Conservation (phyloP, 2,888 invertebrate species). For the Dasypogon diadema region DNA sequence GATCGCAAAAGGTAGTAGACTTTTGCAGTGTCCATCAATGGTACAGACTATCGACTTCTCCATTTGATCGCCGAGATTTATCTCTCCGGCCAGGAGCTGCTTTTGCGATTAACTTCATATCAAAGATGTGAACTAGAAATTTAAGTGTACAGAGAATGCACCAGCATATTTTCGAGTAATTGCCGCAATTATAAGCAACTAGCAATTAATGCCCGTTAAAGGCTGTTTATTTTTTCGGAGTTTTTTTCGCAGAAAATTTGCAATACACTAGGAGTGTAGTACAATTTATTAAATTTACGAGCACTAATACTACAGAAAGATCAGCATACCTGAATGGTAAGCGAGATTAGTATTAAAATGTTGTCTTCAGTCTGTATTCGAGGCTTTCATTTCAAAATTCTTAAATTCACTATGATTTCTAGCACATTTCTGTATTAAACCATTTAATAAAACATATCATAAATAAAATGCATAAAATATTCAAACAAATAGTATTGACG, state of each 20-base stretch:
- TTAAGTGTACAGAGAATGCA: conserved; percentile 27
- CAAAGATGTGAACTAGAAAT: conserved; percentile 44
- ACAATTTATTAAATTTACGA: too few relatives aligned
- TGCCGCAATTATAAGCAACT: conserved; percentile 31
- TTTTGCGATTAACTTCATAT: conserved; percentile 31
- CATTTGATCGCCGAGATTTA: conserved; percentile 10
- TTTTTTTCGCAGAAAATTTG: neutral
- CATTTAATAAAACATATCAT: too few relatives aligned
- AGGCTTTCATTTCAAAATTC: too few relatives aligned
- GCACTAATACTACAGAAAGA: too few relatives aligned
- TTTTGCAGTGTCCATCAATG: conserved; percentile 19
- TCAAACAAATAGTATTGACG: too few relatives aligned
- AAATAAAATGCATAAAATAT: too few relatives aligned
- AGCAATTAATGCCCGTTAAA: conserved; percentile 29
- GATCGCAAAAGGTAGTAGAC: conserved; percentile 27
- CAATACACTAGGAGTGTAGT: too few relatives aligned
- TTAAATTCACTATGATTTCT: too few relatives aligned
- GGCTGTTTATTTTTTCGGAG: conserved; percentile 1
- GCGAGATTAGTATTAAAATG: too few relatives aligned
- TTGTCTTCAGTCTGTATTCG: too few relatives aligned
- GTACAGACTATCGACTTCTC: conserved; percentile 9
- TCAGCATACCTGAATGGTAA: too few relatives aligned
- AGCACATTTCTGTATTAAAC: too few relatives aligned
- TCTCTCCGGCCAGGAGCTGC: neutral
- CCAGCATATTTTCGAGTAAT: conserved; percentile 32